Base-by-base conservation (phyloP, 2,888 invertebrate species). In the Ochropleura leucogaster region DNA sequence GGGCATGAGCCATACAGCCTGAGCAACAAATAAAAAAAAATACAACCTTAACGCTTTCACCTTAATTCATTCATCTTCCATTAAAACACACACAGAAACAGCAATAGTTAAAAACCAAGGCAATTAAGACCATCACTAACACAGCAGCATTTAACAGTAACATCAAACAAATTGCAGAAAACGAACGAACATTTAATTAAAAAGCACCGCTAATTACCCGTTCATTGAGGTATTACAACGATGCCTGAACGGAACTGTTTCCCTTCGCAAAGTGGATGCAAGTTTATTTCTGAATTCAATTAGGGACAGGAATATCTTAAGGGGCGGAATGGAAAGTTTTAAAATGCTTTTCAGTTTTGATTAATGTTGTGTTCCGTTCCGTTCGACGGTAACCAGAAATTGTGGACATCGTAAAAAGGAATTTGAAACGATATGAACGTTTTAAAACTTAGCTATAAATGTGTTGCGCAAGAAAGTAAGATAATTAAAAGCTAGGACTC, bases 301-400 rank as follows among this genome's bases (percentile, higher is more conserved):
- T 88, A 86, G 72, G 74, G 70, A 57, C 68, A 44, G 65, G 75
- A 74, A 79, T 83, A 76, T 83, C 86, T 85, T 83, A 77, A 84
- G 77, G 83, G 85, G 82, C 65, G 70, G 83, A 79, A 70, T 65
- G 53, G 67, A 60, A 89, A 88, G 80, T 90, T 90, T 88, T 87
- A 80, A 86, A 91, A 87, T 80, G 83, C 79, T 87, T 87, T 84
- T 84, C 83, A 65, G 70, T 83, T 84, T 87, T 90, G 86, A 89
- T 89, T 88, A 89, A 89, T 89, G 86, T 83, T 87, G 78, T 76
- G 64, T 79, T 75, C 46, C 70, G 75, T 79, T 69, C 59, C 67
- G 66, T 79, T 76, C 53, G 59, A 71, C 14, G 72, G 47, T 59
- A 65, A 67, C 47, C 66, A 68, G 72, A 44, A 62, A n/a, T 44